Conservation (phyloP, 2,888 invertebrate genomes). For the Nasonia oneida region DNA sequence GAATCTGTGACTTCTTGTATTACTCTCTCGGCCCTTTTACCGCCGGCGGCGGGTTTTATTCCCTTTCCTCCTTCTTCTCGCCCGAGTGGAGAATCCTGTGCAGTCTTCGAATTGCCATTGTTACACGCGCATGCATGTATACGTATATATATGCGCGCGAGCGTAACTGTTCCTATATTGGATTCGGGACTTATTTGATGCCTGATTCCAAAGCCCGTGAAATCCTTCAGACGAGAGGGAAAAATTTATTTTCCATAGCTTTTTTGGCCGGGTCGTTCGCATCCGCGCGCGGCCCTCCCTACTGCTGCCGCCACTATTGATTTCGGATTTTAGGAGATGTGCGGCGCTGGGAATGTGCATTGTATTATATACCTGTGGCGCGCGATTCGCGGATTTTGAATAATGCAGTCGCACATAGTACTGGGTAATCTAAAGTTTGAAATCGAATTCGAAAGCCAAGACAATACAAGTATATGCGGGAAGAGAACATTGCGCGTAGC, state of each 20-base stretch:
- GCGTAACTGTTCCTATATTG: conserved; percentile 45
- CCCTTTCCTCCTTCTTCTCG: not conserved
- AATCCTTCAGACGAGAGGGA: conserved; percentile 1
- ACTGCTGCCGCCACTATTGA: not conserved
- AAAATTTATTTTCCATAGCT: conserved; percentile 35
- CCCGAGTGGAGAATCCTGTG: not conserved
- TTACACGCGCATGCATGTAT: not conserved
- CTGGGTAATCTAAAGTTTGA: not conserved
- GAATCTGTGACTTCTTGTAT: not conserved
- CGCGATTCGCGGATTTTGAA: not conserved
- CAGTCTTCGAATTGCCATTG: conserved; percentile 27
- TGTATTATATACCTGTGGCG: not conserved
- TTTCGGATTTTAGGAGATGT: conserved; percentile 6
- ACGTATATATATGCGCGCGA: not conserved
- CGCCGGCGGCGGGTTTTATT: not conserved
- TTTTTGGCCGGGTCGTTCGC: not conserved
- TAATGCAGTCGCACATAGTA: not conserved
- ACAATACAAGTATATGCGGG: too few species aligned
- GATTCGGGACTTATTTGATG: conserved; percentile 52
- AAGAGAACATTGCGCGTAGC: too few species aligned
- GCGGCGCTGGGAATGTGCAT: not conserved
- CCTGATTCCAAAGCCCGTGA: conserved; percentile 38
- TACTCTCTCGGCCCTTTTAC: not conserved
- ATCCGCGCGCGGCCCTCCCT: too few species aligned
- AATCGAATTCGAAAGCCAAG: not conserved